Evolutionary conservation across 1,140 invertebrate species (phyloP).

Genomic region (Lordiphosa mommai): DNA sequence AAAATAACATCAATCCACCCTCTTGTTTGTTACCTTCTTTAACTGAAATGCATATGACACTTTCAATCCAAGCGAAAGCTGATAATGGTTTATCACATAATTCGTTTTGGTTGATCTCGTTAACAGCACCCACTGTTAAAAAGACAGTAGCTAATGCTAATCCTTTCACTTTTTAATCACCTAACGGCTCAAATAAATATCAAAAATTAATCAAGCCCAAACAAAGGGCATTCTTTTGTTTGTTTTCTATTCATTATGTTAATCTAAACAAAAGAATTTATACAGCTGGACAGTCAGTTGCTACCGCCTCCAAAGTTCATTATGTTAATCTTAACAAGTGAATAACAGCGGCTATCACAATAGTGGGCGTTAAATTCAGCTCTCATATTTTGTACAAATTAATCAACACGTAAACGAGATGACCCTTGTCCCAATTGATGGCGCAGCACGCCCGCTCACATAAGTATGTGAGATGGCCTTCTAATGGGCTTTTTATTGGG

Average conservation of each 20-base stretch:
- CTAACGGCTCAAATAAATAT: constrained; percentile 44
- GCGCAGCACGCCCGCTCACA: constrained; percentile 34
- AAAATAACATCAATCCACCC: too few relatives aligned
- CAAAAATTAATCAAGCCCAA: constrained; percentile 54
- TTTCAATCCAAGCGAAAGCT: constrained; percentile 60
- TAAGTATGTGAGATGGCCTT: constrained; percentile 21
- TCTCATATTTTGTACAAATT: constrained; percentile 66
- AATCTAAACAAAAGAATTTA: constrained; percentile 27
- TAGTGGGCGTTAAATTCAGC: constrained; percentile 48
- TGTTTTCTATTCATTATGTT: constrained; percentile 32
- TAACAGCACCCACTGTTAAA: constrained; percentile 21
- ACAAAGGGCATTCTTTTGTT: constrained; percentile 22
- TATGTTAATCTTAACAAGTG: constrained; percentile 37
- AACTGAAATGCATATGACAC: constrained; percentile 44
- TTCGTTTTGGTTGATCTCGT: constrained; percentile 7
- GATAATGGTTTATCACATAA: constrained; percentile 3
- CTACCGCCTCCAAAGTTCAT: constrained; percentile 26
- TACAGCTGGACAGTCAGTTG: constrained; percentile 2
- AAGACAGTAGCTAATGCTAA: constrained; percentile 26
- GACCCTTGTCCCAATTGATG: constrained; percentile 64
- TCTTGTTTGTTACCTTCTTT: constrained; percentile 3
- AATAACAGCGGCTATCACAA: constrained; percentile 23
- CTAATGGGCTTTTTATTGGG: constrained; percentile 72
- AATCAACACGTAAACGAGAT: constrained; percentile 62
- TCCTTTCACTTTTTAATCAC: constrained; percentile 65